These are phyloP conservation scores for Drosophila falleni DNA, from an alignment of 2,888 invertebrate genomes.

Conservation along the genomic window DNA sequence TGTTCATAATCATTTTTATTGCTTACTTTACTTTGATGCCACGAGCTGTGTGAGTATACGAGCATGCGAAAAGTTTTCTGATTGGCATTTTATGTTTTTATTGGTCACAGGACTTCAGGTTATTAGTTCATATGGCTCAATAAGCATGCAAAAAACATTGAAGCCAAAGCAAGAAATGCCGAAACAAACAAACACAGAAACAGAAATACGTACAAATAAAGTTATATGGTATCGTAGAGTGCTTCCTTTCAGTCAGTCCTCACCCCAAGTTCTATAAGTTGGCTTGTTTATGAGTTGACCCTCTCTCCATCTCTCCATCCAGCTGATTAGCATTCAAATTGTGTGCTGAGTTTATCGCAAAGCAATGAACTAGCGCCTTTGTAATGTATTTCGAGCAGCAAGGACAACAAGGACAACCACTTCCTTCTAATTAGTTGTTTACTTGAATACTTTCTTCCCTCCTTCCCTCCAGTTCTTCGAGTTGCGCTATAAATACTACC, in stretches of 20 bases:
- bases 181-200: too few species aligned
- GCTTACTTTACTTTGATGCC: conserved; percentile 77
- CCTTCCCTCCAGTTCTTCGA: neutral
- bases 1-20: conserved; percentile 82
- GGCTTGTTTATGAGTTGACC: conserved; percentile 48
- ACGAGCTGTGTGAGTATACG: conserved; percentile 32
- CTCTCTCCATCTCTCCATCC: conserved; percentile 2
- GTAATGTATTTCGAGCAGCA: conserved; percentile 59
- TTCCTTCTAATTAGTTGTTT: conserved; percentile 75
- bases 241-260: neutral
- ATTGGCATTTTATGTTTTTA: conserved; percentile 80
- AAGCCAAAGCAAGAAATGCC: conserved; percentile 52
- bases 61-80: conserved; percentile 74
- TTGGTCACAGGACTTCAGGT: conserved; percentile 74
- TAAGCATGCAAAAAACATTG: conserved; percentile 68
- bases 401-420: conserved; percentile 40
- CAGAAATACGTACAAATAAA: conserved; percentile 17
- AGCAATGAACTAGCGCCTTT: conserved; percentile 79
- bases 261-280: conserved; percentile 46
- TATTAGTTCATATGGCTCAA: conserved; percentile 76
- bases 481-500: conserved; percentile 64
- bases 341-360: conserved; percentile 80
- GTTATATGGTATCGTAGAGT: conserved; percentile 9
- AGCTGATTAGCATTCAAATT: conserved; percentile 80
- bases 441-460: conserved; percentile 61